These are phyloP conservation scores for Ptilonorhynchus violaceus DNA, from an alignment of 2,113 vertebrate genomes.

Conservation along the genomic window DNA sequence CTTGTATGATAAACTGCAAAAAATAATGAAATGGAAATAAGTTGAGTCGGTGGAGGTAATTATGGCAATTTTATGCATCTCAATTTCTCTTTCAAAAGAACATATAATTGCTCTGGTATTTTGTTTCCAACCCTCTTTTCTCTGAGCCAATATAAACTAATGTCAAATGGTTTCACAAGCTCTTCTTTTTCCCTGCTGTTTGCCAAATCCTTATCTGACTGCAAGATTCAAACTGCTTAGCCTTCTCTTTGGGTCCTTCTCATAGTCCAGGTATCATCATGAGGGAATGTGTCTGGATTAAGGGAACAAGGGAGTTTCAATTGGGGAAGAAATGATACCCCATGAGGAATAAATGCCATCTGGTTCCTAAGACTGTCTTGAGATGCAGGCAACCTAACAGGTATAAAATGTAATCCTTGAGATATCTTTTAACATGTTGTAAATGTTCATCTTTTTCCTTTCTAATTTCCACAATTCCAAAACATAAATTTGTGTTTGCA, in stretches of 20 bases:
- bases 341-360: background rate
- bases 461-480: background rate
- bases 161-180: background rate
- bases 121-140: background rate
- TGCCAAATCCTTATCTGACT: background rate
- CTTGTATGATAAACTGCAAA: background rate
- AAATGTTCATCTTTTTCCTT: background rate
- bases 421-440: background rate
- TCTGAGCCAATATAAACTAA: background rate
- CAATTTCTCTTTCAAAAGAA: slow-evolving; percentile 9
- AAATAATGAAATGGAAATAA: background rate
- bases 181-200: background rate
- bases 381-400: background rate
- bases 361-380: background rate
- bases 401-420: background rate
- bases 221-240: background rate
- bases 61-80: background rate
- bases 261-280: background rate
- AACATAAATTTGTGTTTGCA: background rate
- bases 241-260: background rate
- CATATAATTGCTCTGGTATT: background rate
- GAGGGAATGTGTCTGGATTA: background rate
- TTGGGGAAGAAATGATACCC: background rate
- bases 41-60: background rate
- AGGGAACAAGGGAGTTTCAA: background rate